Evolutionary conservation across 92 coral and sea anemone genomes (phyloP), one percentile per base, ranked within the genome.

Genomic region (Epizoanthus stellaris): DNA sequence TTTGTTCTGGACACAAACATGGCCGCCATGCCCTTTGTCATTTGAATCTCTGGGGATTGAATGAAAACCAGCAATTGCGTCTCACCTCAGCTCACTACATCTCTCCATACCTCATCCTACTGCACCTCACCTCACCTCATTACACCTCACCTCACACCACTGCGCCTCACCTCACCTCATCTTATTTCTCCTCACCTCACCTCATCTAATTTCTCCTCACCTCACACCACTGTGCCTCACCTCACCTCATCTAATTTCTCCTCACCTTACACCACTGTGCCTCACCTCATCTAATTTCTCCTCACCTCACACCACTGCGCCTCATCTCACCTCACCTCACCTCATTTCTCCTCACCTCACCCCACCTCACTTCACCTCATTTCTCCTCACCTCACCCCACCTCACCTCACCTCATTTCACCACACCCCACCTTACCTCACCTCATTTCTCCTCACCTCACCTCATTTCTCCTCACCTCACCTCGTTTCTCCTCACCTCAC

Each of bases 311-410:
- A n/a, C n/a, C n/a, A n/a, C n/a, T n/a, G n/a, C n/a, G n/a, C n/a
- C n/a, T n/a, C n/a, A n/a, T n/a, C n/a, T 43, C 63, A 75, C 36
- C 60, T 75, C 52, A 57, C 30, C 66, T 25, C 11, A 76, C n/a
- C 34, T 30, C 34, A 30, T 1, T 30, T 0, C 34, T 0, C 34
- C 34, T 30, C 1, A 30, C 77, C 17, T 38, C 25, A 13, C n/a
- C 17, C n/a, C 63, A 58, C 67, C 25, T 6, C 14, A 49, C 56
- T 1, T 8, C 56, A 49, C 57, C 8, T 47, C 1, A 6, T n/a
- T 10, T 19, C 25, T 20, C 14, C 13, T 47, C 40, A 6, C 56
- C 4, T 40, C 62, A 13, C 38, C 10, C 13, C 34, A 34, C 21
- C 72, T 34, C 56, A 47, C 6, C 11, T 47, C 54, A 47, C 82